A percentile compares a stretch with the other conserved stretches of the same genome.
These are phyloP conservation scores for Phthorimaea operculella DNA, from an alignment of 1,140 invertebrate species.

Conservation along the genomic window DNA sequence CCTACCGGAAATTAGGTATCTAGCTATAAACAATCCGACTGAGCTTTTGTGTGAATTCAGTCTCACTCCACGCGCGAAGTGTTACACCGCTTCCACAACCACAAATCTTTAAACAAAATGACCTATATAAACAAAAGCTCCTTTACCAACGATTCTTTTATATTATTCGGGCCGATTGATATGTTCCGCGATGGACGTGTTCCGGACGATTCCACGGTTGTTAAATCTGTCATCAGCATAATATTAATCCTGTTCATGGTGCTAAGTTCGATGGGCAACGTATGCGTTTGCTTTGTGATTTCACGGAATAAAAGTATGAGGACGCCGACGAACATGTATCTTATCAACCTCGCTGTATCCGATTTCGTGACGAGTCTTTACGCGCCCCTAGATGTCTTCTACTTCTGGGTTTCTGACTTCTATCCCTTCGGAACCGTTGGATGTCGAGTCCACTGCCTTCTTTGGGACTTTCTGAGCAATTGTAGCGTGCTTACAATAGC, in stretches of 20 bases:
- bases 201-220: constrained; percentile 71
- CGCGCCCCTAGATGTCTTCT: constrained; percentile 83
- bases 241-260: constrained; percentile 85
- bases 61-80: background rate
- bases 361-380: constrained; percentile 83
- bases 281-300: constrained; percentile 88
- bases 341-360: constrained; percentile 88
- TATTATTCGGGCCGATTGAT: constrained; percentile 27
- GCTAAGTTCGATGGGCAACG: constrained; percentile 85
- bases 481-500: constrained; percentile 94
- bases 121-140: background rate
- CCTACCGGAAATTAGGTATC: too few relatives aligned
- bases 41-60: background rate
- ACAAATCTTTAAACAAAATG: background rate
- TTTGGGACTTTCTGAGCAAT: constrained; percentile 88
- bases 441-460: constrained; percentile 79
- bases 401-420: constrained; percentile 80
- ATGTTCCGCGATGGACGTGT: constrained; percentile 34
- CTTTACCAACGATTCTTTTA: constrained; percentile 17
- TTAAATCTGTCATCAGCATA: constrained; percentile 81
- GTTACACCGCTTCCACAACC: background rate
- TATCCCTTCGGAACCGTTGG: constrained; percentile 81
- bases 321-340: constrained; percentile 85
- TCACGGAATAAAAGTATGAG: constrained; percentile 83
- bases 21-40: background rate